Conservation (phyloP, 2,113 vertebrate species). For the Pitta sordida region DNA sequence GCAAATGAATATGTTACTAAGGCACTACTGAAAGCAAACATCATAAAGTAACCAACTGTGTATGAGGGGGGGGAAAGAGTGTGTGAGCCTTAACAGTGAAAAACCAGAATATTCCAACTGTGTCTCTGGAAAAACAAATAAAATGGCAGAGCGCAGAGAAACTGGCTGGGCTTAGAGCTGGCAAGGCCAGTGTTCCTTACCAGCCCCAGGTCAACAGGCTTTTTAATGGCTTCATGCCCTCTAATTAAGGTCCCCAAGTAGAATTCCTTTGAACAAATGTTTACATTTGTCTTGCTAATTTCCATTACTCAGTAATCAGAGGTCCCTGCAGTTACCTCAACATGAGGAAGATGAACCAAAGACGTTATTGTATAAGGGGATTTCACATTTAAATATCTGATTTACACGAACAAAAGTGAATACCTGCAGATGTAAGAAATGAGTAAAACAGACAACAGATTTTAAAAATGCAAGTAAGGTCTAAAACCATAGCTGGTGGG, state of each 20-base stretch:
- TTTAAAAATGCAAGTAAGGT: background rate
- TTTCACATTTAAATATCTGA: background rate
- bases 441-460: background rate
- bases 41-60: background rate
- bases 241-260: slow-evolving; percentile 50
- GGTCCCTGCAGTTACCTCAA: background rate
- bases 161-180: background rate
- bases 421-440: background rate
- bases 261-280: slow-evolving; percentile 59
- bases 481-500: background rate
- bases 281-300: slow-evolving; percentile 58
- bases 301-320: slow-evolving; percentile 23
- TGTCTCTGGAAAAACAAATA: background rate
- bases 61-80: accelerated
- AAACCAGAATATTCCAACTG: background rate
- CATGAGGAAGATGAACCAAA: background rate
- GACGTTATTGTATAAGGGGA: background rate
- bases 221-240: slow-evolving; percentile 49
- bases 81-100: background rate
- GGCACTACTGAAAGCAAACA: background rate
- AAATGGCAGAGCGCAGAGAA: background rate
- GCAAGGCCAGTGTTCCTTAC: background rate
- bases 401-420: background rate
- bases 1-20: background rate
- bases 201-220: background rate